Base-by-base conservation (phyloP, 1,140 invertebrate species). In the Trichomalopsis sarcophagae region DNA sequence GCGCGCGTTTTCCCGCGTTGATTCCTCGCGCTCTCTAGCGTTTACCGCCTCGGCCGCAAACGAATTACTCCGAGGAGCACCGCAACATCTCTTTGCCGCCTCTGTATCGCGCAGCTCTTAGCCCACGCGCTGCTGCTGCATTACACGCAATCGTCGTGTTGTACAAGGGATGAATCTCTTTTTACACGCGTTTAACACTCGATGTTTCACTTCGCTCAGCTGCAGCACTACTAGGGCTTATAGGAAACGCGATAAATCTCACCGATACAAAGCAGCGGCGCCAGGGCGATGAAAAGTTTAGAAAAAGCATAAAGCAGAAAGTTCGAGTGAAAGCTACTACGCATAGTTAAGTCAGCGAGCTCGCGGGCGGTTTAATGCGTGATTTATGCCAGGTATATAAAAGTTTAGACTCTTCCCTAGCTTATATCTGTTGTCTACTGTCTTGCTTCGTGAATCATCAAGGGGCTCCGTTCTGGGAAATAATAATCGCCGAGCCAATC, bases 21-120 rank as follows among this genome's bases (percentile, higher is more conserved):
- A 75, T 84, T 44, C 83, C 71, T 66, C 30, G 55, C 55, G 55
- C 55, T 62, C 40, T 44, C 6, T 44, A 44, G 73, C 47, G 10
- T 75, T 84, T 76, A 79, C 69, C 69, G 36, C 27, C 66, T 55
- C 14, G 78, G 78, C 86, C 86, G 68, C 79, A 87, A 86, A 87
- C 74, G 81, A 87, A 87, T 87, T 87, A 85, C 79, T 77, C 62
- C 10, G 62, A 75, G 82, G 78, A 55, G 2, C 47, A 73, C 71
- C 73, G 44, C 80, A 76, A 66, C 74, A 50, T 40, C 62, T 76
- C 47, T 80, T 50, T 62, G 2, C 23, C 66, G 6, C 3, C 23
- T 33, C 68, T n/a, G 23, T 7, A 30, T 71, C 6, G 10, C 68
- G 30, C 27, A 6, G 10, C n/a, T 71, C 68, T 71, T 17, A n/a